Conservation (phyloP, 2,888 invertebrate genomes). For the Diarsia rubi region DNA sequence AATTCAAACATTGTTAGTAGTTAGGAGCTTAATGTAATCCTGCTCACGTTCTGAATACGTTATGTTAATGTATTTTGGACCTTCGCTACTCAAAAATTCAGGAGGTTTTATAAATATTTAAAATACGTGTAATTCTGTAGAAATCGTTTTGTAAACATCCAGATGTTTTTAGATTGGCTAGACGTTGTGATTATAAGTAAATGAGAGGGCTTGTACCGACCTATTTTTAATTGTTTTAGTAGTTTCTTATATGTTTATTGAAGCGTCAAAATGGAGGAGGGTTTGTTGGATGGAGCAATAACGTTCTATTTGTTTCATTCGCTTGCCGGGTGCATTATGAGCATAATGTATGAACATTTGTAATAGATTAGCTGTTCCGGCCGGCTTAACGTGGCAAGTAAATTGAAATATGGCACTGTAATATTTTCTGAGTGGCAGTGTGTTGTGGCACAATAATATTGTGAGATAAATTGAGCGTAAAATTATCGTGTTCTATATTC, state of each 20-base stretch:
- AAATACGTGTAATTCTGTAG: conserved; percentile 41
- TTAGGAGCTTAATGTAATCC: conserved; percentile 57
- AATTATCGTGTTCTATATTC: background rate
- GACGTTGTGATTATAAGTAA: conserved; percentile 18
- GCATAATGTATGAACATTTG: conserved; percentile 43
- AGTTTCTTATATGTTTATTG: conserved; percentile 16
- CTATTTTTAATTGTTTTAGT: conserved; percentile 16
- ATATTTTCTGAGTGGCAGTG: conserved; percentile 20
- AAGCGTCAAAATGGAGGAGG: conserved; percentile 6
- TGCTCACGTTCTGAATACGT: conserved; percentile 54
- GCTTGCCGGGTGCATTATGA: conserved; percentile 28
- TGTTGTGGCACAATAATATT: background rate
- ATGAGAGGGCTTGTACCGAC: background rate
- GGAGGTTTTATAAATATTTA: conserved; percentile 49
- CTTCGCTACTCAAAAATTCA: conserved; percentile 38
- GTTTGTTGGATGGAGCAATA: conserved; percentile 6
- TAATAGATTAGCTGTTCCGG: conserved; percentile 55
- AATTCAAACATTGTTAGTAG: conserved; percentile 50
- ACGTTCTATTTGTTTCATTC: conserved; percentile 37
- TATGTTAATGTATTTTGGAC: conserved; percentile 53
- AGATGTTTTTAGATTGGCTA: conserved; percentile 16
- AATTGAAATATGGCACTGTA: conserved; percentile 49
- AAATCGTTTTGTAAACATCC: conserved; percentile 45
- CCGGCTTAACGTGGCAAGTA: conserved; percentile 30
- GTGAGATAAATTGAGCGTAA: background rate